Evolutionary conservation across 1,140 invertebrate genomes (phyloP).

Genomic region (Drosophila gunungcola): DNA sequence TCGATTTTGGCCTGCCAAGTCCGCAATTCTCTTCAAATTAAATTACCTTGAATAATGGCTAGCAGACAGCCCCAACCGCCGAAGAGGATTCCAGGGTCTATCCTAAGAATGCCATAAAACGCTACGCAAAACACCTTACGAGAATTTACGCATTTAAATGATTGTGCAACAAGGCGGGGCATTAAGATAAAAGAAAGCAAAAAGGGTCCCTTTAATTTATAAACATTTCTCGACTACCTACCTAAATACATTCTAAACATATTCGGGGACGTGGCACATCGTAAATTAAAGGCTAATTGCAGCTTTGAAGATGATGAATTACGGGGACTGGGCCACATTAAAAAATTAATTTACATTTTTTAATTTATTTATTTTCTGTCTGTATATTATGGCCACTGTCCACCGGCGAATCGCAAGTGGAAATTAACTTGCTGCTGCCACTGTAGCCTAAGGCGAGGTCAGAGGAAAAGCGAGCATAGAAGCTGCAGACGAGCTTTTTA

Average conservation of each 20-base stretch:
- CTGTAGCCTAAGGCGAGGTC: conserved; percentile 34
- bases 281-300: conserved; percentile 79
- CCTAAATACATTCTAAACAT: conserved; percentile 46
- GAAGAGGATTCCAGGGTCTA: conserved; percentile 6
- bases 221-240: conserved; percentile 18
- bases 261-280: conserved; percentile 37
- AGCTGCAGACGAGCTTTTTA: conserved; percentile 24
- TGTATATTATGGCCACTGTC: conserved; percentile 35
- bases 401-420: conserved; percentile 32
- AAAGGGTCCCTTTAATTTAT: conserved; percentile 69
- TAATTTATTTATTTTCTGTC: conserved; percentile 58
- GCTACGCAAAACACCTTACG: conserved; percentile 63
- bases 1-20: conserved; percentile 28
- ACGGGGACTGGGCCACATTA: conserved; percentile 46
- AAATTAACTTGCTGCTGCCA: conserved; percentile 44
- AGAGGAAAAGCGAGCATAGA: conserved; percentile 1
- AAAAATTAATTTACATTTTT: conserved; percentile 79
- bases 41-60: conserved; percentile 62
- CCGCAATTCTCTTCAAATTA: conserved; percentile 37
- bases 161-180: conserved; percentile 55
- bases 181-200: conserved; percentile 63
- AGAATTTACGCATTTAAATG: conserved; percentile 72
- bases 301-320: conserved; percentile 74
- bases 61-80: conserved; percentile 31
- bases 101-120: conserved; percentile 74